Evolutionary conservation across 2,888 invertebrate genomes (phyloP), one percentile per base, ranked within the genome.

Genomic region (Cosmia trapezina): DNA sequence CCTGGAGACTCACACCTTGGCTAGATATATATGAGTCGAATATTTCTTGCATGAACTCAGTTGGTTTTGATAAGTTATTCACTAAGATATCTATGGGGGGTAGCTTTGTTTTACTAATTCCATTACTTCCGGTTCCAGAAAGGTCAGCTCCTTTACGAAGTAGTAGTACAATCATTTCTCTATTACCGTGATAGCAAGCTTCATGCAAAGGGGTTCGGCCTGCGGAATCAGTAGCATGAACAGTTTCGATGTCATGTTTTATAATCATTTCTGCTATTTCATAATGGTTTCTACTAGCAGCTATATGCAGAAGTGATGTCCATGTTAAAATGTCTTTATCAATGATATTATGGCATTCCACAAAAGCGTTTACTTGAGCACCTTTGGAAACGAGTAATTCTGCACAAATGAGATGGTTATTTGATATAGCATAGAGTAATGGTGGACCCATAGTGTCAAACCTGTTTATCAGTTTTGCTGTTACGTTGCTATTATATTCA

Each of bases 131-230:
- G 8, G 56, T 45, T 14, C 64, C 78, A 14, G 85, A 83, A 4
- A 85, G 64, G 12, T 95, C 93, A 17, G 92, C 94, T 5, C 95
- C 95, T 80, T 93, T 89, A 77, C 89, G 85, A 6, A 93, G 82
- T 49, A 94, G 79, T 17, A 92, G 74, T 5, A 78, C 76, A 47
- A 97, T 94, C 78, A 96, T 96, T 70, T 96, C 96, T 78, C 96
- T 94, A 78, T 96, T 96, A 7, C 97, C 96, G 2, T 75, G 70
- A 41, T 47, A 43, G 47, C 96, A 96, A n/a, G 94, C 94, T 37
- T 90, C 89, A 68, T 95, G 94, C 47, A 94, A 62, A 9, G 85
- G 83, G 19, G 73, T 60, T 6, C 71, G 65, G 0, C 74, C 67
- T 11, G 12, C 37, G 11, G 73, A 60, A 64, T 83, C 68, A 8